Percentiles rank a stretch among this genome's conserved stretches.
Conservation (phyloP, 1,140 invertebrate species). For the Maconellicoccus hirsutus region DNA sequence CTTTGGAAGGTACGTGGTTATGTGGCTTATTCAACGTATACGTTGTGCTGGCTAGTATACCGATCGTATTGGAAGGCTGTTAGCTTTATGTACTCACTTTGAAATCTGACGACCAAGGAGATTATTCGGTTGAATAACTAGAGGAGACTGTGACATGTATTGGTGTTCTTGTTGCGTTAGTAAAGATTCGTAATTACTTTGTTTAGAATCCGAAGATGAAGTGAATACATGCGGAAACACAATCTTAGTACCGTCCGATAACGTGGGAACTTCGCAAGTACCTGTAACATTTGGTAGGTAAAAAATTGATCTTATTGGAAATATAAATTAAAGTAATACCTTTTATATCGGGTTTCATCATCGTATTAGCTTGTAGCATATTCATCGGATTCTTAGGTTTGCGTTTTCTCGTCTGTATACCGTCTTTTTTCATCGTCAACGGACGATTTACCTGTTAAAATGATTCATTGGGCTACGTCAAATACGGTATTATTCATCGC, state of each 20-base stretch:
- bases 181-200: neutral
- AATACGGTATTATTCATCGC: neutral
- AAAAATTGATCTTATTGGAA: too few species aligned
- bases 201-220: neutral
- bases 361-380: slow-evolving; percentile 16
- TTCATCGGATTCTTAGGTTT: slow-evolving; percentile 40
- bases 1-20: too few species aligned
- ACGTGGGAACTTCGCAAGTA: neutral
- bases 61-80: too few species aligned
- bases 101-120: neutral
- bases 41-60: too few species aligned
- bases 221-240: slow-evolving; percentile 7
- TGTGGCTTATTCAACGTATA: too few species aligned
- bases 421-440: slow-evolving; percentile 89
- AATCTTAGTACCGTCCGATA: slow-evolving; percentile 4
- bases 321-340: neutral
- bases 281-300: too few species aligned
- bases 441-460: slow-evolving; percentile 62
- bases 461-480: neutral
- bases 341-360: slow-evolving; percentile 23
- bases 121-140: neutral
- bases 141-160: neutral
- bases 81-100: neutral
- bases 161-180: neutral
- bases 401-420: slow-evolving; percentile 83